Evolutionary conservation across 2,888 invertebrate species (phyloP), one percentile per base, ranked within the genome.

Genomic region (Crematogaster levior): DNA sequence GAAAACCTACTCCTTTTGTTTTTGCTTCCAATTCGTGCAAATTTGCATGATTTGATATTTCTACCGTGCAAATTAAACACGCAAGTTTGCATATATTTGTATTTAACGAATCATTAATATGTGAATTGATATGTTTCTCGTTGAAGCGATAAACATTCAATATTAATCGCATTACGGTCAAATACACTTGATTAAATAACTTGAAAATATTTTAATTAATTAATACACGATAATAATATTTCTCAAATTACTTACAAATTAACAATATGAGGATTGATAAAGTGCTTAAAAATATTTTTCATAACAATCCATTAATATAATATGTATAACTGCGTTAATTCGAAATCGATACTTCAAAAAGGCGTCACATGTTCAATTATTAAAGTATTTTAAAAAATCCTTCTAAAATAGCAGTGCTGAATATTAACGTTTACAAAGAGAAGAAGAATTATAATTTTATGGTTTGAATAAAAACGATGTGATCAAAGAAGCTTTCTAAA

Each of bases 141-240:
- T 74, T 18, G 51, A n/a, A 40, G 12, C 15, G 37, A 40, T 53
- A 15, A 75, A 66, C 48, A 24, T 53, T 75, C 24, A 75, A 66
- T 65, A 65, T 66, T 66, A 46, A 65, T 66, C 66, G n/a, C 4
- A 40, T 66, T 53, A 21, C 15, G 10, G 9, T 27, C 53, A 27
- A 40, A 65, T 65, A 30, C 51, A 53, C 48, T 27, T 37, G 51
- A 34, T 53, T 65, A 66, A 65, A 53, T 40, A 65, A 65, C 61
- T 75, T 21, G 37, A 37, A 37, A 65, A 51, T 65, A 27, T 63
- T 60, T 74, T 48, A 48, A 48, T 75, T 75, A 63, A 75, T 75
- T 75, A 65, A 66, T 65, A 18, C 65, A 40, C 27, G n/a, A 61
- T 7, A 4, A 0, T 51, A 51, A 18, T 63, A 51, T 75, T 65